Base-by-base conservation (phyloP, 2,888 invertebrate species). In the Tenthredo scrophulariae region DNA sequence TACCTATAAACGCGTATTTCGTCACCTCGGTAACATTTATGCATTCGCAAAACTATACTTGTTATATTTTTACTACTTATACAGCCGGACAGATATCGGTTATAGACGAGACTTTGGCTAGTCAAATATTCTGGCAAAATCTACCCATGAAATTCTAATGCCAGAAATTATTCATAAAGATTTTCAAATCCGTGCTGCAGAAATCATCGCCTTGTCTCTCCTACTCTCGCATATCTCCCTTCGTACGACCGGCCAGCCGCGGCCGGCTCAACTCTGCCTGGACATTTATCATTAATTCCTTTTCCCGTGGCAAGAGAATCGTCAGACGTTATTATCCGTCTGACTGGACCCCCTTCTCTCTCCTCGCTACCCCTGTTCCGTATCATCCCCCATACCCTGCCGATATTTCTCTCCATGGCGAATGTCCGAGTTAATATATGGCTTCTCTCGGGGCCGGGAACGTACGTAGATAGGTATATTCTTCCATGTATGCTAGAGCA, bases 371-470 rank as follows among this genome's bases (percentile, higher is more conserved):
- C 79, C 72, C 85, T 84, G 75, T 33, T 67, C 46, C 70, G 40
- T 62, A 79, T 65, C 85, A 85, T 85, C 83, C 75, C 75, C 43
- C 85, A 86, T 85, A 84, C 70, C 89, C 89, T 90, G 91, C 91
- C 91, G 90, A 92, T 92, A 92, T 91, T 92, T 91, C 91, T 91
- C 91, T 88, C 89, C n/a, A 26, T 88, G 88, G 87, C 91, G 90
- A 91, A 91, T 91, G 90, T 90, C 89, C 89, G 89, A 89, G 89
- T 90, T 91, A 91, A 92, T 91, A 91, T 91, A 92, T 91, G 90
- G 90, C 91, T 91, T 91, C 91, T 89, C 88, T 89, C 90, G 89
- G 89, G 89, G 89, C 88, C 37, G 18, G 29, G 88, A 54, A n/a
- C 54, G 54, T 54, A 54, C 7, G 54, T n/a, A 54, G 86, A 86